Evolutionary conservation across 2,113 vertebrate species (phyloP), one percentile per base, ranked within the genome.

Genomic region (Dipodomys merriami): DNA sequence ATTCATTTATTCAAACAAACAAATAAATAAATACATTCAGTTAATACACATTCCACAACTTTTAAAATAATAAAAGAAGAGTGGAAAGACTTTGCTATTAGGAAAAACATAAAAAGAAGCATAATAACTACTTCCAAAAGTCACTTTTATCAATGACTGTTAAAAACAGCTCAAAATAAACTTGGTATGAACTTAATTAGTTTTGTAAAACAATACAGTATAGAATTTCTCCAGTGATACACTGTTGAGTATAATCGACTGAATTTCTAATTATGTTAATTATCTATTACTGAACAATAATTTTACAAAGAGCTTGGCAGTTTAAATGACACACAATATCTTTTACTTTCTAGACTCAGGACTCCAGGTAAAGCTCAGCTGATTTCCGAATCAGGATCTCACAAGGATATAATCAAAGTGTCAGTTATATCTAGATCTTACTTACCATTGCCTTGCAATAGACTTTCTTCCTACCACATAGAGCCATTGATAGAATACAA

Each of bases 71-170:
- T 69, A 89, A 81, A 81, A 73, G 7, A 69, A 69, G 7, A 69
- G 1, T 62, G 5, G 12, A 39, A 81, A 85, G 49, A 91, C 39
- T 29, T 91, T 25, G 93, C 84, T 35, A 74, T 46, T 89, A 57
- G 68, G 88, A 83, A 76, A 95, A 64, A 15, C 3, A 60, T 25
- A 6, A 67, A 91, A 81, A 62, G 22, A 62, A 69, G 27, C 6
- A 39, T 71, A 23, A 11, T 68, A 88, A 60, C 5, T 69, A 6
- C n/a, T 60, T 94, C 91, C 57, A 83, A 91, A 95, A 76, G 53
- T 57, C 76, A 33, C 67, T 35, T 64, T 90, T 35, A 64, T 27
- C 18, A 62, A 83, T 81, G 29, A 69, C 13, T 83, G 89, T 44
- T 68, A 49, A 19, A 15, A 80, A 49, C 15, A 68, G 39, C 79